These are phyloP conservation scores for Ostrea edulis DNA, from an alignment of 1,140 invertebrate species.

Conservation along the genomic window DNA sequence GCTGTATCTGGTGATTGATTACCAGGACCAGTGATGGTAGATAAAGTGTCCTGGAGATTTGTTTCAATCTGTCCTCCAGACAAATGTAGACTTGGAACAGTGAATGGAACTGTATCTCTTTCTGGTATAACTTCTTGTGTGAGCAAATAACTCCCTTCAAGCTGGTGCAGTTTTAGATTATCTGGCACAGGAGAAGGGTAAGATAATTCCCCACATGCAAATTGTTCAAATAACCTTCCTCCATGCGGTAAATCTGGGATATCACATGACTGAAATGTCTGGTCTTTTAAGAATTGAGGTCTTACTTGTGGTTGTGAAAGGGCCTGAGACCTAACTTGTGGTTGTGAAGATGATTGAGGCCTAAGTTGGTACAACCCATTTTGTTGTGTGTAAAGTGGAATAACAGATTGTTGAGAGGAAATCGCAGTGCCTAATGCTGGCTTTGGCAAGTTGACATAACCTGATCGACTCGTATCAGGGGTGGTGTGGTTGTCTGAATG, in stretches of 20 bases:
- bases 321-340: slow-evolving; percentile 43
- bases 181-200: slow-evolving; percentile 19
- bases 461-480: slow-evolving; percentile 50
- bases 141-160: slow-evolving; percentile 46
- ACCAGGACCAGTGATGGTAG: slow-evolving; percentile 41
- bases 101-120: slow-evolving; percentile 40
- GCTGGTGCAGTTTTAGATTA: background rate
- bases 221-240: background rate
- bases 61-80: background rate
- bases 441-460: slow-evolving; percentile 49
- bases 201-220: background rate
- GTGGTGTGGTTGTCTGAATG: slow-evolving; percentile 32
- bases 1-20: slow-evolving; percentile 42
- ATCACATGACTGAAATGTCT: background rate
- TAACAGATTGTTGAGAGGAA: slow-evolving; percentile 23
- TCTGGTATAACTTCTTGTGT: slow-evolving; percentile 46
- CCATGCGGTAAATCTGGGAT: background rate
- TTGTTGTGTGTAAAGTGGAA: slow-evolving; percentile 44
- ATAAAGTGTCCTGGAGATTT: slow-evolving; percentile 44
- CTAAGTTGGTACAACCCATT: slow-evolving; percentile 56
- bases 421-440: slow-evolving; percentile 11
- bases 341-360: slow-evolving; percentile 17
- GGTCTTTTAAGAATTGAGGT: background rate
- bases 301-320: background rate
- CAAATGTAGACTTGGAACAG: slow-evolving; percentile 1